Conservation (phyloP, 2,113 vertebrate genomes). For the Osmerus mordax region DNA sequence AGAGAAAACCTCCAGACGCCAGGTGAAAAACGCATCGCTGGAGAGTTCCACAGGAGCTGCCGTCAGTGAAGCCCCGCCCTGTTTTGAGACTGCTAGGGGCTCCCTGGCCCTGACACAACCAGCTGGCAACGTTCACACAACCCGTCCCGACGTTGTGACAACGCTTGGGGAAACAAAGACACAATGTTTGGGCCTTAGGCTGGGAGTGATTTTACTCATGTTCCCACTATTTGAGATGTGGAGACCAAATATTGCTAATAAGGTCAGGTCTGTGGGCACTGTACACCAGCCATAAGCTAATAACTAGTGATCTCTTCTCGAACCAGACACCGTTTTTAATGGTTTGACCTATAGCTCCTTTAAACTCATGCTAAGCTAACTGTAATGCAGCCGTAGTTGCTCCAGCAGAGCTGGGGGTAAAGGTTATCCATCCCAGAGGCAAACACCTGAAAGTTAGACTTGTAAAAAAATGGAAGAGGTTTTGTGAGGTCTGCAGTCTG, state of each 20-base stretch:
- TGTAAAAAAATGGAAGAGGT: background rate
- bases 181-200: slow-evolving; percentile 18
- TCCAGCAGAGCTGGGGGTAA: slow-evolving; percentile 3
- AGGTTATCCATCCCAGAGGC: slow-evolving; percentile 4
- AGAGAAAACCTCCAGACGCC: slow-evolving; percentile 4
- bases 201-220: slow-evolving; percentile 27
- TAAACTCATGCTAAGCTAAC: slow-evolving; percentile 11
- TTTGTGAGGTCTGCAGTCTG: background rate
- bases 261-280: slow-evolving; percentile 12
- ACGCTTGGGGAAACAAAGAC: slow-evolving; percentile 11
- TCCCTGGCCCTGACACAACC: background rate
- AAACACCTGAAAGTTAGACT: slow-evolving; percentile 2
- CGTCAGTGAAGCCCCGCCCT: slow-evolving; percentile 25
- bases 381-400: slow-evolving; percentile 1
- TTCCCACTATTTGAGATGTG: slow-evolving; percentile 9
- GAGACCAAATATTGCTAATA: slow-evolving; percentile 34
- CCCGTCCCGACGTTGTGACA: background rate
- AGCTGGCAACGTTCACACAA: slow-evolving; percentile 2
- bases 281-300: slow-evolving; percentile 24
- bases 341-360: background rate
- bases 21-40: slow-evolving; percentile 15
- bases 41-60: slow-evolving; percentile 11
- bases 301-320: slow-evolving; percentile 20
- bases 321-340: slow-evolving; percentile 13
- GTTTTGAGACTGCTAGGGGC: slow-evolving; percentile 12